Base-by-base conservation (phyloP, 2,797 vertebrate genomes). In the Acanthis flammea region DNA sequence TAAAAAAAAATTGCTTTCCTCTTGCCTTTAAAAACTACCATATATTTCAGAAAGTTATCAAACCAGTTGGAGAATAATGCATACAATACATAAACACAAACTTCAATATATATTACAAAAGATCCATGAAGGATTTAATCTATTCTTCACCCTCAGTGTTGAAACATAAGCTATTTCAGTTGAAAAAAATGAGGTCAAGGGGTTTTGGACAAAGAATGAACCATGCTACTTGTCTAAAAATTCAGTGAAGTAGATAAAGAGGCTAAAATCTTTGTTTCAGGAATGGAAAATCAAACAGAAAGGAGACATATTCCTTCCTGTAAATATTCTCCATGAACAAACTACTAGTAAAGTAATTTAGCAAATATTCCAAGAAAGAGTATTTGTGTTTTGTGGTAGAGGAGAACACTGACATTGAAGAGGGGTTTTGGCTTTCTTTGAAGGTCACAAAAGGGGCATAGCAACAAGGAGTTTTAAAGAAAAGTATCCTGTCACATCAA, bases 201-300 rank as follows among this genome's bases (percentile, higher is more conserved):
- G 25, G 13, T 31, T 42, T 68, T 72, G 27, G 31, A 37, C 17
- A 78, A 75, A 78, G 33, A 95, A 75, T 31, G 18, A 66, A 50
- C 30, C 17, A 18, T 22, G 19, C 18, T 72, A 41, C 16, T 44
- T 58, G n/a, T 57, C 76, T 94, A 50, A 90, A 91, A 90, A 86
- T 66, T 50, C 68, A 77, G 22, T 25, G 23, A 83, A 58, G 61
- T 77, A 77, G 25, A 74, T 55, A 57, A 74, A 77, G 37, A 80
- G 21, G 27, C 39, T 83, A 77, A 91, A 92, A 80, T 67, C 37
- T 92, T 87, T 41, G 23, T 33, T 86, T 90, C 23, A 39, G 58
- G 42, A 84, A 81, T 63, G 48, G 57, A 93, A 88, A 92, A 89
- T n/a, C 35, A 87, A 92, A 91, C 9, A 9, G 35, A 76, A 94